Evolutionary conservation across 1,140 invertebrate species (phyloP), one percentile per base, ranked within the genome.

Genomic region (Bemisia tabaci): DNA sequence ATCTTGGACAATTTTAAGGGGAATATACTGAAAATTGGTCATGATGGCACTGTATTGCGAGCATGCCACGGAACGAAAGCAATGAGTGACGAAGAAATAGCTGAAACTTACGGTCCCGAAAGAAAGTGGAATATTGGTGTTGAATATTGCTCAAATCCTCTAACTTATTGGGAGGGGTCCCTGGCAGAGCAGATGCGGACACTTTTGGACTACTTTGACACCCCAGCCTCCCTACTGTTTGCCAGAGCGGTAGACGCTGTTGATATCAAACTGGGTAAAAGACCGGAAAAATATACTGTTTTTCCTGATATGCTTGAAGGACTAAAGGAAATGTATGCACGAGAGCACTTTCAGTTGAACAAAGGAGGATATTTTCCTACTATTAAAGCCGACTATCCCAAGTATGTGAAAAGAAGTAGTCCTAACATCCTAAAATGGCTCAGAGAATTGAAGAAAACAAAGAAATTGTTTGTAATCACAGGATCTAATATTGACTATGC

Each of bases 401-500:
- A 83, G 70, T 92, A 85, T 75, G 77, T 89, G 12, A 78, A 85
- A 9, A 80, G 79, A 71, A 85, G 86, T 70, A 82, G 80, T 67
- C 63, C 74, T 1, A 75, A 81, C 33, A 78, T 88, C 1, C 77
- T 87, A 12, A 72, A 81, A 1, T 91, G 89, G 89, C 77, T 92
- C 1, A 70, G 72, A 68, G 73, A 81, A 26, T 64, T 86, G 12
- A 78, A 80, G 64, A 75, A 81, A 63, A 78, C 81, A 9, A 85
- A 84, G 67, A 79, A 81, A 64, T 77, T 83, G 12, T 91, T 89
- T 75, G 75, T 92, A 2, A 78, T 92, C n/a, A 91, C 89, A 24
- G 88, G 88, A 12, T 90, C 90, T 0, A 82, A 88, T 74, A 78
- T 81, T n/a, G 88, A 91, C 74, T 90, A 86, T 79, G 88, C 85